Evolutionary conservation across 2,888 invertebrate genomes (phyloP), one percentile per base, ranked within the genome.

Genomic region (Acronicta leporina): DNA sequence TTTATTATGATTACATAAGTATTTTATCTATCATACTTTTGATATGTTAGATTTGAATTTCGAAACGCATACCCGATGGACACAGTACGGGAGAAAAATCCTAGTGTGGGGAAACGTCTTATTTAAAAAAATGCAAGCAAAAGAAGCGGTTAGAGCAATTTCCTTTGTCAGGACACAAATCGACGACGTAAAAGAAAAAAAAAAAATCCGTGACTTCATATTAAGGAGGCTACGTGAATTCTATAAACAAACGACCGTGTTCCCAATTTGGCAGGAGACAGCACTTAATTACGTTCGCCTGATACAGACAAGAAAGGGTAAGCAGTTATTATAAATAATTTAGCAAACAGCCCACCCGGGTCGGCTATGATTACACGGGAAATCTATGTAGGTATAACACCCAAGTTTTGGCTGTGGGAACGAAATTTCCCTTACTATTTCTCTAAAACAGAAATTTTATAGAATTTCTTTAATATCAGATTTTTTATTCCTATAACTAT

Each of bases 251-350:
- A 72, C 70, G 67, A 55, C 71, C 68, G 54, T 64, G 71, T 79
- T 81, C 74, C 68, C 77, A 79, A 81, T 84, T 82, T 73, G 63
- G 72, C 67, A 70, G 66, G 81, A 84, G 85, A 86, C 80, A 82
- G 81, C 84, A 82, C 82, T 83, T 85, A 85, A 86, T 86, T 87
- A 87, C 83, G 49, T 75, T 78, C 68, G 80, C 77, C 84, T 84
- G 81, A 78, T 80, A 79, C 73, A 67, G 83, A 84, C 80, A 79
- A 81, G 79, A 80, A 81, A 81, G 85, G 85, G 82, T 80, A 77
- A 79, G 78, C 80, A 79, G 83, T 83, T 84, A 83, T 83, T 83
- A 83, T 86, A 82, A 85, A 85, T 86, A 86, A 85, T 84, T 86
- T 79, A 83, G 61, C 76, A 81, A 85, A 83, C 75, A 75, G 63